Base-by-base conservation (phyloP, 2,113 vertebrate genomes). In the Regulus satrapa region DNA sequence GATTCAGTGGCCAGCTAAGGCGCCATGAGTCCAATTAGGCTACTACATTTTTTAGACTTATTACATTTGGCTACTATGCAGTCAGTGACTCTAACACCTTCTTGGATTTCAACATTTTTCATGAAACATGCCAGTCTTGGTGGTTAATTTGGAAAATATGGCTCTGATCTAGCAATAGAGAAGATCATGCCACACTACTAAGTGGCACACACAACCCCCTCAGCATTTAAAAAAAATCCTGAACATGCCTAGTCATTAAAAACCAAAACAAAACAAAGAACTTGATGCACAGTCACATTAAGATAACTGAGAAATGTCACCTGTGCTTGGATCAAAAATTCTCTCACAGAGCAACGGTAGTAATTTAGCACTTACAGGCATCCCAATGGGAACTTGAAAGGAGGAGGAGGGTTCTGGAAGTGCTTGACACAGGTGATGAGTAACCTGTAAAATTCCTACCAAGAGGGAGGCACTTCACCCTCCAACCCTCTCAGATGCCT, bases 131-230 rank as follows among this genome's bases (percentile, higher is more conserved):
- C 9, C 10, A 69, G n/a, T 31, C 17, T 68, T 48, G 4, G 32
- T 56, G 9, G 26, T 26, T 69, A 45, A 29, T 51, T 54, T 29
- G 58, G 34, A 18, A 88, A 88, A 79, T 9, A 17, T 0, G 5
- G 5, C 12, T 31, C 55, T 40, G 17, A 9, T 58, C 28, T 77
- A 9, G 13, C 18, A 18, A 18, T 5, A 52, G 8, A 49, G 21
- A 64, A 28, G 18, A 36, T 56, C 14, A n/a, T 12, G 14, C 40
- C 38, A 75, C 0, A 1, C 8, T 40, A 41, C 1, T 43, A 66
- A 25, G 32, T 0, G 0, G 31, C 4, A 48, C 11, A 45, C 13
- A 43, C 7, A 40, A 34, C 1, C 0, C 7, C 12, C 10, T n/a
- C 31, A 5, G 36, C 2, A 3, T 14, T 40, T 25, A 2, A 0